phyloP scores from a whole-genome alignment of 2,888 invertebrate species.

The Mermis nigrescens region DNA sequence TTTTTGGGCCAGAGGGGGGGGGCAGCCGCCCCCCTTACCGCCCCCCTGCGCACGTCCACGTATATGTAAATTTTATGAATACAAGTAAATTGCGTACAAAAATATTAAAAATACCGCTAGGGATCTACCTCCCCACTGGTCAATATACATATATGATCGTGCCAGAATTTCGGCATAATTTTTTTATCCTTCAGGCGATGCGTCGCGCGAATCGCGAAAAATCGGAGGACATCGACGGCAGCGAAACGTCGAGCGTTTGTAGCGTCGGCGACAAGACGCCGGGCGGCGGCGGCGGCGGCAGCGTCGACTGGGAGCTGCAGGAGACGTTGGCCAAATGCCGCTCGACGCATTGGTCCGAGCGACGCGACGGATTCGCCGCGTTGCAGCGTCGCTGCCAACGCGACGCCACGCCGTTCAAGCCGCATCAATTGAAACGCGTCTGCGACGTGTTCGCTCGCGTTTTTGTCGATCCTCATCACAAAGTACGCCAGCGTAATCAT shows the following conservation, averaged over 20 bases:
- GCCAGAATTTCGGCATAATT: not conserved
- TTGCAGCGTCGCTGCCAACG: conserved; percentile 53
- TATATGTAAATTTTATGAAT: too few species aligned
- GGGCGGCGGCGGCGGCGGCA: not conserved
- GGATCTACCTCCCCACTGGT: too few species aligned
- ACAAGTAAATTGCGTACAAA: too few species aligned
- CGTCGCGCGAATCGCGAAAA: not conserved
- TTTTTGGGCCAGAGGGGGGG: too few species aligned
- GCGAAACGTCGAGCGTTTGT: conserved; percentile 84
- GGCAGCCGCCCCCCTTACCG: too few species aligned
- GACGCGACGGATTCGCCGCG: conserved; percentile 74
- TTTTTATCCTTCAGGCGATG: not conserved
- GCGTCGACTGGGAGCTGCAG: conserved; percentile 46
- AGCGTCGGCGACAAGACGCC: conserved; percentile 45
- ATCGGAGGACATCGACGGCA: conserved; percentile 18
- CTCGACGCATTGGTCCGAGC: conserved; percentile 75
- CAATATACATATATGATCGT: too few species aligned
- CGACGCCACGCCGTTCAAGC: conserved; percentile 32
- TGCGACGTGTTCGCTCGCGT: conserved; percentile 72
- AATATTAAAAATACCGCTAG: too few species aligned
- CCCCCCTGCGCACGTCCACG: too few species aligned
- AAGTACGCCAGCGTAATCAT: too few species aligned
- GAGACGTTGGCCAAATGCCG: conserved; percentile 70
- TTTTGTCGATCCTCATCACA: conserved; percentile 89
- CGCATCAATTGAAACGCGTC: conserved; percentile 45